phyloP scores from a whole-genome alignment of 2,888 invertebrate species.

The Micropterix aruncella region DNA sequence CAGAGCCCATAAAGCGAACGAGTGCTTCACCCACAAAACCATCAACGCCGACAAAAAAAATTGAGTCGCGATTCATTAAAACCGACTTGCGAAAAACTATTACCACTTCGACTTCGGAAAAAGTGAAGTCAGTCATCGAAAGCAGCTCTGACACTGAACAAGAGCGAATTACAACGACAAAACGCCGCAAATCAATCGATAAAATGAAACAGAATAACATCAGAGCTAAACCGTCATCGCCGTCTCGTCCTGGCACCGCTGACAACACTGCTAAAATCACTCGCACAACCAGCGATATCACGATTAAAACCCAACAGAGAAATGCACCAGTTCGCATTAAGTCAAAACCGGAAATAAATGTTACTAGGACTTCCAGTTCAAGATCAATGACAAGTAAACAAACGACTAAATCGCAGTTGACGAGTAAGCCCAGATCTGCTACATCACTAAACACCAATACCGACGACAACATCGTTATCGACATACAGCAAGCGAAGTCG shows the following conservation, averaged over 20 bases:
- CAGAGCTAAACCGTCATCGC: slow-evolving; percentile 21
- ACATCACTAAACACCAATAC: slow-evolving; percentile 36
- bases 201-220: slow-evolving; percentile 16
- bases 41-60: slow-evolving; percentile 1
- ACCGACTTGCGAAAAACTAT: slow-evolving; percentile 2
- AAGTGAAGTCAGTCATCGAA: not conserved
- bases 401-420: slow-evolving; percentile 17
- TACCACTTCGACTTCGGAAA: no score
- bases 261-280: slow-evolving; percentile 28
- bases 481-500: slow-evolving; percentile 58
- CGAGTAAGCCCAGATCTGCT: slow-evolving; percentile 31
- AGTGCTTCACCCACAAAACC: slow-evolving; percentile 29
- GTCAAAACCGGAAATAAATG: slow-evolving; percentile 36
- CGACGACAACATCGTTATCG: slow-evolving; percentile 46
- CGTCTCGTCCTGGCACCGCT: slow-evolving; percentile 7
- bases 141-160: slow-evolving; percentile 6
- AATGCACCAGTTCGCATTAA: slow-evolving; percentile 28
- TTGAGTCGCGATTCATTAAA: not conserved
- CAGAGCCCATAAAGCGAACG: slow-evolving; percentile 1
- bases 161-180: slow-evolving; percentile 7
- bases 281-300: slow-evolving; percentile 41
- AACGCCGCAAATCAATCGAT: slow-evolving; percentile 4
- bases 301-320: slow-evolving; percentile 32
- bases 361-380: slow-evolving; percentile 22
- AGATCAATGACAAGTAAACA: slow-evolving; percentile 18